Evolutionary conservation across 2,888 invertebrate species (phyloP).

Genomic region (Rhamnusium bicolor): DNA sequence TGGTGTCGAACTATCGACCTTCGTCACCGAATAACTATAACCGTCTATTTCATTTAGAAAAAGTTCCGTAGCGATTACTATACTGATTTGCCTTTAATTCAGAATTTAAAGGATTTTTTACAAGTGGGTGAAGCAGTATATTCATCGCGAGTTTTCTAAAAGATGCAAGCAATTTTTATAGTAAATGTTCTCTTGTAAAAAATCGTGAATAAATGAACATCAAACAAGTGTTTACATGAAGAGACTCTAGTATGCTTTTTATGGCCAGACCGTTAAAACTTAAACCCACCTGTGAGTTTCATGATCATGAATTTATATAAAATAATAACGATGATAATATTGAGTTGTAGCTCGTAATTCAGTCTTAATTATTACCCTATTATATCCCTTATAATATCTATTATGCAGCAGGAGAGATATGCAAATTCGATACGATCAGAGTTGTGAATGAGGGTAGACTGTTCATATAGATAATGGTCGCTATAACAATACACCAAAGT

Average conservation of each 20-base stretch:
- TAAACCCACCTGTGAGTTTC: neutral
- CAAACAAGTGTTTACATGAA: neutral
- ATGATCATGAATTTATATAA: constrained; percentile 6
- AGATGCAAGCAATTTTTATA: neutral
- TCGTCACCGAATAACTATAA: too few relatives aligned
- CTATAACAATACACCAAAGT: constrained; percentile 21
- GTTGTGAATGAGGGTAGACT: constrained; percentile 32
- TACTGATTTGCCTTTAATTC: too few relatives aligned
- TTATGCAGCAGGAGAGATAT: constrained; percentile 31
- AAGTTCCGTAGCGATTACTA: too few relatives aligned
- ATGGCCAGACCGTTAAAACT: neutral
- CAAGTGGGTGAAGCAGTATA: too few relatives aligned
- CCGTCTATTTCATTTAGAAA: too few relatives aligned
- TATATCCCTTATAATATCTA: constrained; percentile 38
- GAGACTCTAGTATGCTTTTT: neutral
- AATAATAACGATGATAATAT: constrained; percentile 18
- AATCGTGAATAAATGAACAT: neutral
- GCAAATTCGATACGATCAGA: constrained; percentile 32
- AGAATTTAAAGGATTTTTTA: too few relatives aligned
- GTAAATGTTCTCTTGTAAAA: neutral
- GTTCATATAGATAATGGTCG: constrained; percentile 32
- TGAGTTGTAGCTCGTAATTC: constrained; percentile 31
- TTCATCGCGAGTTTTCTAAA: neutral
- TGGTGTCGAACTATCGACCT: too few relatives aligned
- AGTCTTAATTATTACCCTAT: constrained; percentile 37